These are phyloP conservation scores for Mystacornis crossleyi DNA, from an alignment of 2,113 vertebrate genomes.

Conservation along the genomic window DNA sequence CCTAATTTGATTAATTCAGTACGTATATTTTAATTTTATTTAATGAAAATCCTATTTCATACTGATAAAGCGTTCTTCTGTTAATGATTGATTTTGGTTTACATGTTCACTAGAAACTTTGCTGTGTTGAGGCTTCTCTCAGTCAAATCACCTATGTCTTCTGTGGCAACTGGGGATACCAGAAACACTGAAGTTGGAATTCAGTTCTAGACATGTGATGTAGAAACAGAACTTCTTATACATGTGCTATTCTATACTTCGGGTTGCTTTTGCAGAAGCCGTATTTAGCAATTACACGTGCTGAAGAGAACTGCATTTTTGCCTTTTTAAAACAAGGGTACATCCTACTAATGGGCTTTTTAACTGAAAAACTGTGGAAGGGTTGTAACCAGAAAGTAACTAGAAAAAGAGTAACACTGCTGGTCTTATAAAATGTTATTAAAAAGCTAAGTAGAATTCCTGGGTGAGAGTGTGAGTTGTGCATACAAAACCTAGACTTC, in stretches of 20 bases:
- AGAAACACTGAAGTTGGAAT: background rate
- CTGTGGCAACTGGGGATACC: background rate
- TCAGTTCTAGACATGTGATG: background rate
- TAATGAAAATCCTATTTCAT: background rate
- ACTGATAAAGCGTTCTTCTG: background rate
- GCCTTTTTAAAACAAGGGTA: background rate
- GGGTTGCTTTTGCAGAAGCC: background rate
- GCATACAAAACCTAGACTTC: background rate
- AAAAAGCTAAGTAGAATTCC: background rate
- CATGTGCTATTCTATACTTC: background rate
- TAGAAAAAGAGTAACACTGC: background rate
- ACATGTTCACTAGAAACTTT: background rate
- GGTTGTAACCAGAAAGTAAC: background rate
- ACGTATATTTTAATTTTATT: background rate
- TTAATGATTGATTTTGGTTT: background rate
- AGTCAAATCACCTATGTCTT: background rate
- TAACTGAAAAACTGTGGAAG: background rate
- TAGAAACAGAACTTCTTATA: background rate
- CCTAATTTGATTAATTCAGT: background rate
- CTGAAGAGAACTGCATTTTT: background rate
- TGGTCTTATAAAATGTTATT: background rate
- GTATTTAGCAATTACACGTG: rapidly evolving
- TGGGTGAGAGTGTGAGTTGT: background rate
- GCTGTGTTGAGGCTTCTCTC: background rate
- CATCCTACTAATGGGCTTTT: background rate